These are phyloP conservation scores for Paguma larvata DNA, from an alignment of 2,797 vertebrate species.

Conservation along the genomic window DNA sequence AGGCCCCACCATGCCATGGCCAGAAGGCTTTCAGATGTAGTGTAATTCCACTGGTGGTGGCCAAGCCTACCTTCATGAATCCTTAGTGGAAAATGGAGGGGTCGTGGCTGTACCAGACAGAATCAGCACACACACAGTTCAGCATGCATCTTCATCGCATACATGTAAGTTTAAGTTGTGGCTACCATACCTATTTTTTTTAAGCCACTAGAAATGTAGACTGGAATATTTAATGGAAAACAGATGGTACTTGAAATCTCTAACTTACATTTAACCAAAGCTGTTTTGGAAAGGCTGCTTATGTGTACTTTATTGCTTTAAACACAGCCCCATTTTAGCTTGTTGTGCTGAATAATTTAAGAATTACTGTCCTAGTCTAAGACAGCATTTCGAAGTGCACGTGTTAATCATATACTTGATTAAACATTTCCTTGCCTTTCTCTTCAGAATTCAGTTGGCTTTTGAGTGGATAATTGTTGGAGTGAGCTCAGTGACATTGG, in stretches of 20 bases:
- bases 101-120: background rate
- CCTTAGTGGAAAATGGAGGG: background rate
- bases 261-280: conserved; percentile 71
- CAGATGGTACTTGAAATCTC: conserved; percentile 67
- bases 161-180: background rate
- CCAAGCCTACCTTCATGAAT: background rate
- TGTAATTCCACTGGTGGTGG: background rate
- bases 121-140: background rate
- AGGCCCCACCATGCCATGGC: background rate
- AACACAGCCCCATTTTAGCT: conserved; percentile 54
- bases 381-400: conserved; percentile 64
- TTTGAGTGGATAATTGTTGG: conserved; percentile 77
- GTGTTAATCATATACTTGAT: conserved; percentile 83
- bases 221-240: conserved; percentile 71
- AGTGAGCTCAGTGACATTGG: conserved; percentile 53
- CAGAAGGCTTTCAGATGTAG: background rate
- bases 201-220: conserved; percentile 33
- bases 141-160: background rate
- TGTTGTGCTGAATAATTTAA: conserved; percentile 75
- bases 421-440: conserved; percentile 81
- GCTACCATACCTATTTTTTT: conserved; percentile 24
- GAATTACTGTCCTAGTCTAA: conserved; percentile 56
- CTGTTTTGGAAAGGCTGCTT: conserved; percentile 61
- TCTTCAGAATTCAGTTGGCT: conserved; percentile 78
- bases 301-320: conserved; percentile 56